phyloP scores from a whole-genome alignment of 2,888 invertebrate genomes.

The Caenorhabditis afra region DNA sequence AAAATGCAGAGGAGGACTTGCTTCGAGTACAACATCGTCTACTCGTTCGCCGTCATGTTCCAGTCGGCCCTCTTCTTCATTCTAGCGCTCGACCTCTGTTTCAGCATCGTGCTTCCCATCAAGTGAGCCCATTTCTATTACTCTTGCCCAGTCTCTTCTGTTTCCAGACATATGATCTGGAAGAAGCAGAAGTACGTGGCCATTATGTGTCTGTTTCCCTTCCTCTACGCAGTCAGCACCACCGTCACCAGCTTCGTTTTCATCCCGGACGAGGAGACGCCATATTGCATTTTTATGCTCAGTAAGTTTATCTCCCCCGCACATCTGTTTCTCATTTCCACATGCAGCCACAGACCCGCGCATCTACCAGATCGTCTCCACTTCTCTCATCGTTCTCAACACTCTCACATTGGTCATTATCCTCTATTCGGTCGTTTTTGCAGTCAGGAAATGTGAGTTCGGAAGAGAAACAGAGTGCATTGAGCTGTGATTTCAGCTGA shows the following conservation, averaged over 20 bases:
- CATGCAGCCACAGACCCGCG: constrained; percentile 43
- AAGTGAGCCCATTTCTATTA: constrained; percentile 46
- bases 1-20: constrained; percentile 43
- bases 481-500: constrained; percentile 25
- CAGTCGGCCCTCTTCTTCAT: constrained; percentile 45
- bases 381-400: constrained; percentile 31
- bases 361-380: constrained; percentile 46
- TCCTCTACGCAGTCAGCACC: constrained; percentile 27
- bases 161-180: constrained; percentile 59
- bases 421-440: constrained; percentile 30
- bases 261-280: constrained; percentile 49
- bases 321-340: constrained; percentile 30
- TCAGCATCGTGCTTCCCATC: constrained; percentile 52
- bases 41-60: constrained; percentile 42
- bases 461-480: background rate
- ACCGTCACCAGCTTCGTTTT: constrained; percentile 32
- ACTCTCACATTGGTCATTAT: constrained; percentile 38
- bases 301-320: constrained; percentile 23
- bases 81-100: constrained; percentile 45
- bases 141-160: too few species aligned
- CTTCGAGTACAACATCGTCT: constrained; percentile 51
- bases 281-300: constrained; percentile 54
- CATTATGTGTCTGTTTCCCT: constrained; percentile 40
- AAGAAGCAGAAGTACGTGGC: constrained; percentile 49
- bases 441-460: constrained; percentile 44